Percentiles rank a stretch among this genome's conserved stretches.
These are phyloP conservation scores for Drosophila sucinea DNA, from an alignment of 1,140 invertebrate genomes.

Conservation along the genomic window DNA sequence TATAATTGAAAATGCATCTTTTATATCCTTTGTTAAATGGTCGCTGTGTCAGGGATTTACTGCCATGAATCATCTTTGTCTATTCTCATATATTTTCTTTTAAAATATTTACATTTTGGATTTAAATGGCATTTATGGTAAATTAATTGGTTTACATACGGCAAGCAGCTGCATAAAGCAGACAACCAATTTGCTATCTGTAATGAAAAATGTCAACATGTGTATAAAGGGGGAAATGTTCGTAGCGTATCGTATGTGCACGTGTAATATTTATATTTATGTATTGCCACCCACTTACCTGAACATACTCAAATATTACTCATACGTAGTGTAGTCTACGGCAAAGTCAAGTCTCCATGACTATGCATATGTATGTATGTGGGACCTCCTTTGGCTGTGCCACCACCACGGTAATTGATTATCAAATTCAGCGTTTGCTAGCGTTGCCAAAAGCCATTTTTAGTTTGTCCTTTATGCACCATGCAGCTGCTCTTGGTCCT, in stretches of 20 bases:
- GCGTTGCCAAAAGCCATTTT: conserved; percentile 39
- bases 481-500: conserved; percentile 32
- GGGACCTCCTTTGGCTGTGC: background rate
- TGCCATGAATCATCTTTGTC: background rate
- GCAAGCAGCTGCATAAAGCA: conserved; percentile 54
- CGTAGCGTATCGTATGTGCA: conserved; percentile 25
- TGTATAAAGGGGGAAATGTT: conserved; percentile 22
- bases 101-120: background rate
- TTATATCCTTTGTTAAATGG: too few species aligned
- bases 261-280: background rate
- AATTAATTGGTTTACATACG: conserved; percentile 51
- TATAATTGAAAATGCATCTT: too few species aligned
- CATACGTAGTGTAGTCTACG: conserved; percentile 45
- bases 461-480: conserved; percentile 20
- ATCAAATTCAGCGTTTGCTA: conserved; percentile 72
- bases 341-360: conserved; percentile 50
- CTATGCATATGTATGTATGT: background rate
- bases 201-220: conserved; percentile 74
- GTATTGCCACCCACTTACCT: conserved; percentile 8
- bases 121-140: conserved; percentile 24
- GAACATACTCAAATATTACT: conserved; percentile 39
- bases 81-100: background rate
- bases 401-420: conserved; percentile 70
- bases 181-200: conserved; percentile 73
- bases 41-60: too few species aligned